Conservation (phyloP, 1,140 invertebrate species). For the Muscidifurax raptorellus region DNA sequence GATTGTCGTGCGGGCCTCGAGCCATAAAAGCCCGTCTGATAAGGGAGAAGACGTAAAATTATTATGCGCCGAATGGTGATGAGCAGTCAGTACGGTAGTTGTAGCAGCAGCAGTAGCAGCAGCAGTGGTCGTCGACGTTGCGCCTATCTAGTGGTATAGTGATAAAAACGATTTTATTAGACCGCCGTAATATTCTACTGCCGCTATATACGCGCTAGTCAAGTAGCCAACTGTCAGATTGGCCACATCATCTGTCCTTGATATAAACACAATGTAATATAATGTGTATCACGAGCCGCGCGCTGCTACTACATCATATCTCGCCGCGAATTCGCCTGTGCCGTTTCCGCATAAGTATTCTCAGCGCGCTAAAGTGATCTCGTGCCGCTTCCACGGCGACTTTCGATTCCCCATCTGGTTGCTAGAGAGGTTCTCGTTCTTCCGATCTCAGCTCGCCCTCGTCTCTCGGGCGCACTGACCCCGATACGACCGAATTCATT, state of each 20-base stretch:
- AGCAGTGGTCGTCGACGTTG: neutral
- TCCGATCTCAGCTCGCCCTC: neutral
- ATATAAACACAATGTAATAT: slow-evolving; percentile 60
- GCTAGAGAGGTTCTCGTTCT: too few relatives aligned
- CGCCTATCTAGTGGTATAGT: slow-evolving; percentile 35
- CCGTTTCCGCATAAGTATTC: slow-evolving; percentile 39
- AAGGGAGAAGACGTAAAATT: neutral
- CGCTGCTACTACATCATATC: neutral
- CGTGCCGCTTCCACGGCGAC: neutral
- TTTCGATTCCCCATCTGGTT: slow-evolving; percentile 47
- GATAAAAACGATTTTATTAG: slow-evolving; percentile 27
- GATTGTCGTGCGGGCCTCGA: neutral
- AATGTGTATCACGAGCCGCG: slow-evolving; percentile 48
- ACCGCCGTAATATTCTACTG: neutral
- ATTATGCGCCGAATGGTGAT: slow-evolving; percentile 3
- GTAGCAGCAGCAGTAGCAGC: neutral
- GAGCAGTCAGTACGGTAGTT: neutral
- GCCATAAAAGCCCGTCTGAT: neutral
- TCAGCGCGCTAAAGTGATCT: neutral
- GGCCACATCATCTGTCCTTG: slow-evolving; percentile 66
- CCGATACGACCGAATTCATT: neutral
- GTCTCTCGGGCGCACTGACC: neutral
- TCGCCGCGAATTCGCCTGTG: slow-evolving; percentile 2
- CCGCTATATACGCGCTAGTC: neutral
- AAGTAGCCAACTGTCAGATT: slow-evolving; percentile 53